Conservation (phyloP, 2,113 vertebrate genomes). For the Cacatua alba region DNA sequence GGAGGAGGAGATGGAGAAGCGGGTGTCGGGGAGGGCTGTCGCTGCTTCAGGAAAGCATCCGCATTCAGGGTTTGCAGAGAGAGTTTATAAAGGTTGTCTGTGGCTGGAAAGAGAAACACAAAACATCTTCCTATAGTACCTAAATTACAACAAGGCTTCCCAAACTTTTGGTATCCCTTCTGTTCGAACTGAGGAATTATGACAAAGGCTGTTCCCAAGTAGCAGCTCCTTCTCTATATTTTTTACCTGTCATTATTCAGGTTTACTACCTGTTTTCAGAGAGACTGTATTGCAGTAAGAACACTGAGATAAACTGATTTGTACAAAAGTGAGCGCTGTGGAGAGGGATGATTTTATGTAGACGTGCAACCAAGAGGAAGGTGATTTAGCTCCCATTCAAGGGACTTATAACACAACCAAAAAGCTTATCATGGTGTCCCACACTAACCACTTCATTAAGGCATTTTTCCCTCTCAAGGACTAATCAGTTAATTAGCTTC, state of each 20-base stretch:
- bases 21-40: slow-evolving; percentile 79
- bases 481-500: not conserved
- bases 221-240: not conserved
- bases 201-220: not conserved
- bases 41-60: slow-evolving; percentile 94
- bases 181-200: not conserved
- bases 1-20: slow-evolving; percentile 86
- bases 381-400: not conserved
- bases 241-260: not conserved
- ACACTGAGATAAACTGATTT: not conserved
- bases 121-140: not conserved
- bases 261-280: not conserved
- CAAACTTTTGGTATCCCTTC: not conserved
- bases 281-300: not conserved
- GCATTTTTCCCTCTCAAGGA: not conserved
- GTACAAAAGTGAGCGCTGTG: not conserved
- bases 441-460: not conserved
- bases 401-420: not conserved
- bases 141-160: not conserved
- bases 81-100: slow-evolving; percentile 94
- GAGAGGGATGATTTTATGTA: not conserved
- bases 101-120: slow-evolving; percentile 76
- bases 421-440: not conserved
- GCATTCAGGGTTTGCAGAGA: slow-evolving; percentile 95
- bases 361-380: not conserved